Evolutionary conservation across 2,113 vertebrate species (phyloP), one percentile per base, ranked within the genome.

Genomic region (Limnothrissa miodon): DNA sequence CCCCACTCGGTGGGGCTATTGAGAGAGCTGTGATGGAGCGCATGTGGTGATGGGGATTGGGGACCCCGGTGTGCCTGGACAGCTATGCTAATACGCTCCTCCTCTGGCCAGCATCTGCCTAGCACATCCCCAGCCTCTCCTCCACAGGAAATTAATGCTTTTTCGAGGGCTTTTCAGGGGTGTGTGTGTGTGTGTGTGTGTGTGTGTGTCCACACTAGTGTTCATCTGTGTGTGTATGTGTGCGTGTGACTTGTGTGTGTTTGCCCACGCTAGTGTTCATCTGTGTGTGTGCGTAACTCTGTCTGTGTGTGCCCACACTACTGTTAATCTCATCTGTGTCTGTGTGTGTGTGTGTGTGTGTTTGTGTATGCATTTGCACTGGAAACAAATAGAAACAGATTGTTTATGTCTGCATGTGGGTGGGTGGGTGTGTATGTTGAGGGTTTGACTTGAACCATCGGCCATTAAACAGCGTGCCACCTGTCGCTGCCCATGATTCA

Each of bases 111-210:
- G 39, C 80, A 85, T 87, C 85, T 81, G 78, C 84, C 81, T 88
- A 36, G 29, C 25, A 74, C 66, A 29, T 81, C 86, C 59, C 66
- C 11, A 53, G 80, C 56, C 78, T 78, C 80, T 78, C 80, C 80
- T 39, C 70, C 23, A 39, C 62, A 84, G 78, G 82, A 88, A 87
- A 88, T 80, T 70, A 79, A 51, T 17, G 17, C 42, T 78, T 82
- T 79, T 87, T 84, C 81, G 80, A 88, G 83, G 86, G 81, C 70
- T 83, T 82, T 80, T 85, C 84, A 88, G 82, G 82, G 70, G 78
- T 86, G 79, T 78, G 56, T 80, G 83, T 88, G 83, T 86, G 86
- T 86, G 80, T 53, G 78, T 86, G 79, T 78, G 45, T 80, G 83
- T 88, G 83, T 86, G 86, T 86, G 82, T 51, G 48, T 51, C 3